phyloP scores from a whole-genome alignment of 2,888 invertebrate genomes.

The Parthenolecanium corni region DNA sequence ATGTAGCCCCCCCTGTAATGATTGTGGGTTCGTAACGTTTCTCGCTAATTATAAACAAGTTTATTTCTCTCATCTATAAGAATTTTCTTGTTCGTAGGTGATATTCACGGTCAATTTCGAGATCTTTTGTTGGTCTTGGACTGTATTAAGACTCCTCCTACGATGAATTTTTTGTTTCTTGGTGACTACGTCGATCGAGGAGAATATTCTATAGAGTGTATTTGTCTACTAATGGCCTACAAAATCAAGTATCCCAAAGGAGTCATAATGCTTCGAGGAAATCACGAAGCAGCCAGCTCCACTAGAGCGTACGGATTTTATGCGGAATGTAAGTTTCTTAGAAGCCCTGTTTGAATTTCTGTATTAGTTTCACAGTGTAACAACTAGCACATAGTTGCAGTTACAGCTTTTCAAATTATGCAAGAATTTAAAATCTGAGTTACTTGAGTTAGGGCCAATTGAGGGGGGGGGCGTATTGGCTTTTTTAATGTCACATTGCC shows the following conservation, averaged over 20 bases:
- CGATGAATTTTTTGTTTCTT: conserved; percentile 49
- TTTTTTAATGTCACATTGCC: no score
- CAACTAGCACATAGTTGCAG: no score
- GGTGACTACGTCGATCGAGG: conserved; percentile 42
- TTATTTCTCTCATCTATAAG: no score
- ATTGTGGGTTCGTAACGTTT: conserved; percentile 13
- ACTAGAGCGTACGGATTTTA: conserved; percentile 46
- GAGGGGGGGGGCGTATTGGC: no score
- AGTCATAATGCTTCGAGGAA: conserved; percentile 47
- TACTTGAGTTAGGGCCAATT: no score
- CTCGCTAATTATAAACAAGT: background rate
- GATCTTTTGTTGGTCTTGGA: conserved; percentile 49
- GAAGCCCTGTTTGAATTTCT: background rate
- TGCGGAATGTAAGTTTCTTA: conserved; percentile 40
- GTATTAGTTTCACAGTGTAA: no score
- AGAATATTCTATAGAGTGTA: conserved; percentile 36
- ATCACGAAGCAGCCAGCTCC: conserved; percentile 49
- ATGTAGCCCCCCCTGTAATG: conserved; percentile 3
- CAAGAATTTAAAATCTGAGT: no score
- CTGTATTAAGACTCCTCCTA: conserved; percentile 51
- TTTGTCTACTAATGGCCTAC: conserved; percentile 20
- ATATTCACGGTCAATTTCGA: conserved; percentile 42
- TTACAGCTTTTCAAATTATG: no score
- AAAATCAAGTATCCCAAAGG: conserved; percentile 36
- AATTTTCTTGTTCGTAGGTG: background rate